Evolutionary conservation across 2,797 vertebrate genomes (phyloP), one percentile per base, ranked within the genome.

Genomic region (Gobio occitaniae): DNA sequence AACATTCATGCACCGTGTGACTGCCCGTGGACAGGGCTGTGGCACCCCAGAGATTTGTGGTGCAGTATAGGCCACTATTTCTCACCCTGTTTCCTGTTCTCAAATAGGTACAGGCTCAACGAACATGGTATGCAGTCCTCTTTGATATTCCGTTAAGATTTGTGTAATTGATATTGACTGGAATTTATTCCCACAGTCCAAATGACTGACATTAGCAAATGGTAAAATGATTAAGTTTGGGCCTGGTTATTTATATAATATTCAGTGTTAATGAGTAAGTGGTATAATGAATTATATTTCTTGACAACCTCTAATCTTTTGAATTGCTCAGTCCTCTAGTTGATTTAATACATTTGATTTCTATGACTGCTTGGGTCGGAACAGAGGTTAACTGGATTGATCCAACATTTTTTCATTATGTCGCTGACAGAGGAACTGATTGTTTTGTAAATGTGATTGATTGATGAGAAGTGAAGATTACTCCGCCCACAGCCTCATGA

Each of bases 191-290:
- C 74, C 72, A 65, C 74, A 80, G 25, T 65, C 65, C n/a, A 80
- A 74, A 52, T 89, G 84, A 88, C 59, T 87, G 86, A 89, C 86
- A 78, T 87, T 84, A 84, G 87, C 78, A 87, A 90, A 91, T 90
- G 85, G 85, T 84, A 72, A 87, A 90, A 84, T 87, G 71, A 90
- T 88, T 87, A 80, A 78, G 70, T 87, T 89, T 80, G 83, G 68
- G 89, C 76, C 32, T 83, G 78, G 69, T 88, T 90, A 91, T 89
- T 90, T 87, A 89, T 90, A 89, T 86, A 78, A 79, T 72, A 88
- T 85, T 78, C 78, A 65, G 83, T 84, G 86, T 86, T 90, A 90
- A 90, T 80, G 83, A 80, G 32, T 63, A 83, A 74, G 68, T 80
- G 68, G 86, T 54, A 79, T 81, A 87, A 83, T 87, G 87, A 91